Percentiles rank a stretch among this genome's conserved stretches.
These are phyloP conservation scores for Tragopan temminckii DNA, from an alignment of 2,797 vertebrate genomes.

Conservation along the genomic window DNA sequence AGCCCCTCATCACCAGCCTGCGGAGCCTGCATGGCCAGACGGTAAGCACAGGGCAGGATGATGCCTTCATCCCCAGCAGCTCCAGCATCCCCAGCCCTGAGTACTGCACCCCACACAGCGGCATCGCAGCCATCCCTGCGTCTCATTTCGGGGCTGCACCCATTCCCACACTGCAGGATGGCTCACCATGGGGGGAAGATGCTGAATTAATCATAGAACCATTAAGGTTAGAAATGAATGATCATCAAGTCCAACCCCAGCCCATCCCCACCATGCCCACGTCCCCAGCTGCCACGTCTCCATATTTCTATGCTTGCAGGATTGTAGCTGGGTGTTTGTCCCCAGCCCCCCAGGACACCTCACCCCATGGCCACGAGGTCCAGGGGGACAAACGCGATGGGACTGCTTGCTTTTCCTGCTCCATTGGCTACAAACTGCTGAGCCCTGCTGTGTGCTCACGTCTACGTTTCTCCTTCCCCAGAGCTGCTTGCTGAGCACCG, in stretches of 20 bases:
- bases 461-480: not conserved
- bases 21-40: not conserved
- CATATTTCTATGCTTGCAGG: not conserved
- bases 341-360: accelerated
- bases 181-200: not conserved
- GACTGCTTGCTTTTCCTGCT: accelerated
- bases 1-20: slow-evolving; percentile 29
- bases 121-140: no score
- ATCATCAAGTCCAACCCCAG: not conserved
- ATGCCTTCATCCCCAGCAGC: not conserved
- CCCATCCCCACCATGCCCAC: not conserved
- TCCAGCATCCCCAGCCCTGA: not conserved
- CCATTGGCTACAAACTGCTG: not conserved
- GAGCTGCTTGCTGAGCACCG: not conserved
- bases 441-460: accelerated
- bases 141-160: not conserved
- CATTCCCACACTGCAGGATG: not conserved
- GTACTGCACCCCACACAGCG: not conserved
- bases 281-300: not conserved
- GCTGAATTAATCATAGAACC: not conserved
- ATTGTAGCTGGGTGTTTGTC: accelerated
- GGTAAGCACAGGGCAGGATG: not conserved
- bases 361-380: not conserved
- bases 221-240: not conserved
- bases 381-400: not conserved